Conservation (phyloP, 2,797 vertebrate species). For the Avahi laniger region DNA sequence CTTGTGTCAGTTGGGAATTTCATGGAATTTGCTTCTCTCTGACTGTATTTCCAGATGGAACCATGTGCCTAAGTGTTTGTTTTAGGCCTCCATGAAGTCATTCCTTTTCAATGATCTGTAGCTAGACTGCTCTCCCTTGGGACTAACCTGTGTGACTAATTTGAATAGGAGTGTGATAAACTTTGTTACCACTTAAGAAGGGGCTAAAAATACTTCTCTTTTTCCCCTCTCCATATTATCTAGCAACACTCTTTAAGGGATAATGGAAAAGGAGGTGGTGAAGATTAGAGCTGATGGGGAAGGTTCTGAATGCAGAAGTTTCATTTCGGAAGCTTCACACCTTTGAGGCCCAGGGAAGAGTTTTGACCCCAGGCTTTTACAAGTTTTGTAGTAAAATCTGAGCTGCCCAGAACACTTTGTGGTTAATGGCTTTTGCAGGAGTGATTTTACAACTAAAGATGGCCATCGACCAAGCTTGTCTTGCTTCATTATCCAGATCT, state of each 20-base stretch:
- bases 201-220: slow-evolving; percentile 65
- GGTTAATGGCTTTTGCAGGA: slow-evolving; percentile 94
- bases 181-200: slow-evolving; percentile 75
- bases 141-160: slow-evolving; percentile 71
- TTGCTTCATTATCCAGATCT: slow-evolving; percentile 64
- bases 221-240: slow-evolving; percentile 57
- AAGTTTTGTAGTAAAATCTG: slow-evolving; percentile 86
- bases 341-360: slow-evolving; percentile 86
- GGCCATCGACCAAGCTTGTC: slow-evolving; percentile 85
- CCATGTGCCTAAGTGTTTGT: slow-evolving; percentile 48
- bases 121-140: background rate
- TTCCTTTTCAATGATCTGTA: slow-evolving; percentile 68
- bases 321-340: slow-evolving; percentile 86
- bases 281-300: slow-evolving; percentile 81
- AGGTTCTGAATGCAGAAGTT: slow-evolving; percentile 87
- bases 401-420: slow-evolving; percentile 82
- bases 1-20: slow-evolving; percentile 75
- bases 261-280: slow-evolving; percentile 78
- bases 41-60: slow-evolving; percentile 84
- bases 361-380: slow-evolving; percentile 86
- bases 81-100: slow-evolving; percentile 64
- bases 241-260: slow-evolving; percentile 74
- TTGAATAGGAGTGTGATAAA: slow-evolving; percentile 75
- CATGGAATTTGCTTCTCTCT: slow-evolving; percentile 78
- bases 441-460: slow-evolving; percentile 83